Evolutionary conservation across 1,140 invertebrate genomes (phyloP), one percentile per base, ranked within the genome.

Genomic region (Cyphomyrmex costatus): DNA sequence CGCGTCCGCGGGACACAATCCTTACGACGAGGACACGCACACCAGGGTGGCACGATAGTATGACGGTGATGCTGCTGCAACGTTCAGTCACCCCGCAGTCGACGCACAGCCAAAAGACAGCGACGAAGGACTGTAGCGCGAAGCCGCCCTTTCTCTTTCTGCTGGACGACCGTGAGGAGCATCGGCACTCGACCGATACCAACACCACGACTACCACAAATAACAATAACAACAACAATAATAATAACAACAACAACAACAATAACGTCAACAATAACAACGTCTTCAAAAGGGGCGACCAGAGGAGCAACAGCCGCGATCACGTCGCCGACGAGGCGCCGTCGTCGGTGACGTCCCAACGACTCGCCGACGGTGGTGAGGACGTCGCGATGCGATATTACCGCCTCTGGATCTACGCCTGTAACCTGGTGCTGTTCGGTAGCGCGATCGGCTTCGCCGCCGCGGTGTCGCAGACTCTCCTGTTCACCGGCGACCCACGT

Each of bases 331-430:
- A 78, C 86, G 89, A 87, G 90, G 88, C 92, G 92, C 90, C 89
- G 89, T 88, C 92, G 91, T 92, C 93, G 91, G 86, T 73, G 89
- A 87, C 89, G 89, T 86, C 87, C 46, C 90, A 89, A 42, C 89
- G 91, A 86, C 89, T 90, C 91, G 90, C 92, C 90, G 89, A 86
- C 87, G 92, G 90, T 86, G 91, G 92, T 79, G 92, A 94, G 92
- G 93, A 93, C 92, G 92, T 95, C 94, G 95, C 94, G 86, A 95
- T 95, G 95, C 94, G 96, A 95, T 98, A 98, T 96, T 98, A 98
- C 96, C 97, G 98, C 94, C 96, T 98, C 92, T 98, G 98, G 98
- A 98, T 98, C 93, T 98, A 98, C 96, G 97, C 97, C 92, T 98
- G 98, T 96, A 98, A 98, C 96, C 97, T 97, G 94, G 98, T 98